Evolutionary conservation across 2,888 invertebrate genomes (phyloP).

Genomic region (Copidosoma aretas): DNA sequence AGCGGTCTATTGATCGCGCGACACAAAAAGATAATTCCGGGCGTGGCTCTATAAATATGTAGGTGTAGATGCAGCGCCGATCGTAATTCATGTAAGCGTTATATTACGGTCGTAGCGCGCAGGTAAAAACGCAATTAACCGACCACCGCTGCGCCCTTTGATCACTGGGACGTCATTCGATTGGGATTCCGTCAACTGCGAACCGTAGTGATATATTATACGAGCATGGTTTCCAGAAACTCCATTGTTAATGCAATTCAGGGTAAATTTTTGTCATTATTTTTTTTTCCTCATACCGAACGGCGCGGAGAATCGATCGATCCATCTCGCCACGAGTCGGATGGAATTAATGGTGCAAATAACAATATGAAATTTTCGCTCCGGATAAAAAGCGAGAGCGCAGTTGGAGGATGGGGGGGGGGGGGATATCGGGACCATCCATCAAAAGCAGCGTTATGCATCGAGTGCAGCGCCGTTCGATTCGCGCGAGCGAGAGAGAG

Average conservation of each 20-base stretch:
- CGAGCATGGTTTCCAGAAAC: background rate
- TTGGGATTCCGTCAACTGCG: too few relatives aligned
- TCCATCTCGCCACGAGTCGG: background rate
- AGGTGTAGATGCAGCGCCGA: constrained; percentile 16
- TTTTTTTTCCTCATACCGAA: background rate
- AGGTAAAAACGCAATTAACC: constrained; percentile 27
- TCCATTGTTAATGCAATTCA: background rate
- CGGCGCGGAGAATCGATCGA: too few relatives aligned
- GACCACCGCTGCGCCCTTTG: background rate
- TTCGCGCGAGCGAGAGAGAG: constrained; percentile 10
- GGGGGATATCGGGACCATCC: constrained; percentile 15
- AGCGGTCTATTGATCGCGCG: constrained; percentile 29
- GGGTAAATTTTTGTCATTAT: background rate
- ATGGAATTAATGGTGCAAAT: too few relatives aligned
- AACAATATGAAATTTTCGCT: too few relatives aligned
- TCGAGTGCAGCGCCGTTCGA: constrained; percentile 15
- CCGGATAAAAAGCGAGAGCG: too few relatives aligned
- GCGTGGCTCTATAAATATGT: too few relatives aligned
- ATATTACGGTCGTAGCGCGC: constrained; percentile 17
- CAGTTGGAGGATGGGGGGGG: background rate
- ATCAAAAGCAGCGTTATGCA: constrained; percentile 15
- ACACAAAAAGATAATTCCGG: background rate
- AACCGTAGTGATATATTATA: too few relatives aligned
- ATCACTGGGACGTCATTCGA: background rate
- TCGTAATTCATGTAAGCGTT: constrained; percentile 26